phyloP scores from a whole-genome alignment of 1,140 invertebrate genomes.

The Adelges cooleyi region DNA sequence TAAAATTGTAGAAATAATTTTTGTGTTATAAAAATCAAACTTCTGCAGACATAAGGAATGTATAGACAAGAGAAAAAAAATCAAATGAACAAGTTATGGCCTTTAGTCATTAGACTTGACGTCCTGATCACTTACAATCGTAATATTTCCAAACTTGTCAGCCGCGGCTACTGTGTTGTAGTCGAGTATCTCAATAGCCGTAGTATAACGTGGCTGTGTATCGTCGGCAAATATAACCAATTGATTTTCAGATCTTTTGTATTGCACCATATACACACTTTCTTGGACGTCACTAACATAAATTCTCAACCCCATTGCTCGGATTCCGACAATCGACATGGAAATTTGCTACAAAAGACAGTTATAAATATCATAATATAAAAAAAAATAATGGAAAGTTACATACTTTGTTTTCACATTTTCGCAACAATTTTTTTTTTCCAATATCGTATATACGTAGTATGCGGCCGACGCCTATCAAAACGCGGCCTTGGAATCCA shows the following conservation, averaged over 20 bases:
- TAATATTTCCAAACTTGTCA: slow-evolving; percentile 98
- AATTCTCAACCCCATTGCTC: slow-evolving; percentile 84
- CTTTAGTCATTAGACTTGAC: no score
- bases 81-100: no score
- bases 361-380: slow-evolving; percentile 23
- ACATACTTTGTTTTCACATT: slow-evolving; percentile 91
- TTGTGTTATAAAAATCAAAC: no score
- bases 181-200: slow-evolving; percentile 82
- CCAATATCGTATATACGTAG: slow-evolving; percentile 93
- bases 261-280: slow-evolving; percentile 90
- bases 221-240: slow-evolving; percentile 97
- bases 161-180: slow-evolving; percentile 92
- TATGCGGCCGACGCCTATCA: slow-evolving; percentile 86
- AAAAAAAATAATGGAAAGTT: background rate
- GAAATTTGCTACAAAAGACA: slow-evolving; percentile 69
- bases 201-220: slow-evolving; percentile 92
- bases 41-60: no score
- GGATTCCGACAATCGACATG: slow-evolving; percentile 85
- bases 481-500: slow-evolving; percentile 78
- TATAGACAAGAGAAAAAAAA: no score
- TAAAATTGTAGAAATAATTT: no score
- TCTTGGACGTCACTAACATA: slow-evolving; percentile 95
- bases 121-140: slow-evolving; percentile 62
- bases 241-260: slow-evolving; percentile 92
- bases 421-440: slow-evolving; percentile 89